phyloP scores from a whole-genome alignment of 2,113 vertebrate species.

The Trachemys scripta region DNA sequence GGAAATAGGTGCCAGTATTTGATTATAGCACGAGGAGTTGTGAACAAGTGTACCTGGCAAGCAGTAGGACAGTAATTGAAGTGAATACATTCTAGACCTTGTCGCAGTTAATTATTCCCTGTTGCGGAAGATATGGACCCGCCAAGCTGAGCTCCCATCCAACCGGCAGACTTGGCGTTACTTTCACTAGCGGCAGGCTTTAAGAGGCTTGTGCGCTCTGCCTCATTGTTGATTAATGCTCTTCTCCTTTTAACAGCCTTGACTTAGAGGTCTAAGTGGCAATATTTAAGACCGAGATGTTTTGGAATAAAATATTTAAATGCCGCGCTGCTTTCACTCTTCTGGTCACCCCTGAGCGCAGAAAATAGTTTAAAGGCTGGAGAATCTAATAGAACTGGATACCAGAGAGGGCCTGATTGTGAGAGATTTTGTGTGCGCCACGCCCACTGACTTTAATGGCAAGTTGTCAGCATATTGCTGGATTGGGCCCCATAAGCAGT shows the following conservation, averaged over 20 bases:
- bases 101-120: neutral
- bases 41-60: neutral
- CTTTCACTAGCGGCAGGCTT: neutral
- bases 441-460: fast-evolving
- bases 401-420: fast-evolving
- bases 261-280: neutral
- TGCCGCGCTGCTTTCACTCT: too few relatives aligned
- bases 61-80: neutral
- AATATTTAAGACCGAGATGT: neutral
- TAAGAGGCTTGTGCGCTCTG: neutral
- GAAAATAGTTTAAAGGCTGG: neutral
- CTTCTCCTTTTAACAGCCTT: neutral
- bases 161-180: neutral
- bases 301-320: neutral
- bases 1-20: neutral
- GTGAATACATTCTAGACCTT: neutral
- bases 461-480: fast-evolving
- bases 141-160: neutral
- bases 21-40: neutral
- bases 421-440: neutral
- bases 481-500: fast-evolving
- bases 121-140: neutral
- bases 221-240: neutral
- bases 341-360: neutral
- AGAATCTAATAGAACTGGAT: fast-evolving